phyloP scores from a whole-genome alignment of 2,888 invertebrate genomes.

The Ophion ellenae region DNA sequence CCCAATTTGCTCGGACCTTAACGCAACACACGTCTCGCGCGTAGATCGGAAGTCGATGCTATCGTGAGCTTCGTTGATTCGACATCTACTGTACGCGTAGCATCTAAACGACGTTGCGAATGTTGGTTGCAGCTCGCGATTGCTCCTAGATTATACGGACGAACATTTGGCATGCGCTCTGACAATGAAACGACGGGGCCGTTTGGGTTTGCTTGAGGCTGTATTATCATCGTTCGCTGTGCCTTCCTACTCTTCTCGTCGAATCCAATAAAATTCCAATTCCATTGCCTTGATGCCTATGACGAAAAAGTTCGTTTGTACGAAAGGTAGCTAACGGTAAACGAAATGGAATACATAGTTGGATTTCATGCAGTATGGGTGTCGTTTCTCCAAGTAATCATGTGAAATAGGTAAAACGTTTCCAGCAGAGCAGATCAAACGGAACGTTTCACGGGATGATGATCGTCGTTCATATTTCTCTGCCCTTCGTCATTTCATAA shows the following conservation, averaged over 20 bases:
- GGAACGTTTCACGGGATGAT: too few relatives aligned
- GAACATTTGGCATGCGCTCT: neutral
- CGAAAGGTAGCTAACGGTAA: too few relatives aligned
- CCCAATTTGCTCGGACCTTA: slow-evolving; percentile 66
- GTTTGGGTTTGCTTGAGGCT: neutral
- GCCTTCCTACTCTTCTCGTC: neutral
- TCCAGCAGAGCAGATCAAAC: neutral
- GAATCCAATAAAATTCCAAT: too few relatives aligned
- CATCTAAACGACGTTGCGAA: slow-evolving; percentile 18
- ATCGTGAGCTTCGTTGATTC: slow-evolving; percentile 38
- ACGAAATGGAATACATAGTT: too few relatives aligned
- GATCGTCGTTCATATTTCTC: too few relatives aligned
- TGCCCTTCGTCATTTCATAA: too few relatives aligned
- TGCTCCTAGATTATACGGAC: neutral
- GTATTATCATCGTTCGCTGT: neutral
- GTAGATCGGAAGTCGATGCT: slow-evolving; percentile 69
- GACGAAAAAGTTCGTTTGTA: too few relatives aligned
- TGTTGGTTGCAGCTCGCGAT: slow-evolving; percentile 20
- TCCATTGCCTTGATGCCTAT: too few relatives aligned
- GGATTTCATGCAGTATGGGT: too few relatives aligned
- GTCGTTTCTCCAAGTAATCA: too few relatives aligned
- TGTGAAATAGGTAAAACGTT: neutral
- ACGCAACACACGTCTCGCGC: slow-evolving; percentile 50
- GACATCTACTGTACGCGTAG: slow-evolving; percentile 23
- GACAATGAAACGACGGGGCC: too few relatives aligned